Conservation (phyloP, 2,797 vertebrate species). For the Sebastes itinus region DNA sequence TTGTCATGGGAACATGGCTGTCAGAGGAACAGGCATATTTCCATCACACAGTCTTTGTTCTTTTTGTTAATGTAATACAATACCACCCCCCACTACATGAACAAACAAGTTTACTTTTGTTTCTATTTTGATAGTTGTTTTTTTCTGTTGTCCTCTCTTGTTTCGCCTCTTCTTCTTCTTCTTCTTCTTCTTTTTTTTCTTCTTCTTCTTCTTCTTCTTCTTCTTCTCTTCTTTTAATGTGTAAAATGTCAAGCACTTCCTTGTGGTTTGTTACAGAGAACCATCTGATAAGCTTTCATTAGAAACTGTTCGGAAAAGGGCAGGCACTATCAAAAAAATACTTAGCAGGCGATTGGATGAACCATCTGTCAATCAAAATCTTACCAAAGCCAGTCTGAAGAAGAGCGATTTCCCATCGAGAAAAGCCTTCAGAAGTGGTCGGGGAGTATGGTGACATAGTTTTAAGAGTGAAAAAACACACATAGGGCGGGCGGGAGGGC, state of each 20-base stretch:
- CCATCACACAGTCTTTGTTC: constrained; percentile 65
- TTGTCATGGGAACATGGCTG: constrained; percentile 74
- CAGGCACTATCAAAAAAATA: neutral
- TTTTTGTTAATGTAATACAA: constrained; percentile 59
- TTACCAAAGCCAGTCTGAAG: neutral
- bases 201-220: neutral
- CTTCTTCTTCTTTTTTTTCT: neutral
- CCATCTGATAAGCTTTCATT: neutral
- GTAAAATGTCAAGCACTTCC: neutral
- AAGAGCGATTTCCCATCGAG: neutral
- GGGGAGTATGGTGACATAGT: too few relatives aligned
- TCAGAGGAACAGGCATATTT: constrained; percentile 72
- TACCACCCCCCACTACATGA: neutral
- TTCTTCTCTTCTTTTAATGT: neutral
- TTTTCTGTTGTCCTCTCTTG: neutral
- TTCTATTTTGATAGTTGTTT: constrained; percentile 17
- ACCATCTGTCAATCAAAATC: neutral
- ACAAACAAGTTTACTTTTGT: constrained; percentile 38
- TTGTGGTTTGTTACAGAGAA: neutral
- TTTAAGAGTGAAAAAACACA: neutral
- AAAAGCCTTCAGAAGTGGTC: neutral
- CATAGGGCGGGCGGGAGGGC: too few relatives aligned
- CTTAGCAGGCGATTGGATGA: neutral
- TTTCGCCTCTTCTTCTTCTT: neutral
- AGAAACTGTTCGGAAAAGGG: neutral